Evolutionary conservation across 1,140 invertebrate genomes (phyloP).

Genomic region (Neodiprion virginianus): DNA sequence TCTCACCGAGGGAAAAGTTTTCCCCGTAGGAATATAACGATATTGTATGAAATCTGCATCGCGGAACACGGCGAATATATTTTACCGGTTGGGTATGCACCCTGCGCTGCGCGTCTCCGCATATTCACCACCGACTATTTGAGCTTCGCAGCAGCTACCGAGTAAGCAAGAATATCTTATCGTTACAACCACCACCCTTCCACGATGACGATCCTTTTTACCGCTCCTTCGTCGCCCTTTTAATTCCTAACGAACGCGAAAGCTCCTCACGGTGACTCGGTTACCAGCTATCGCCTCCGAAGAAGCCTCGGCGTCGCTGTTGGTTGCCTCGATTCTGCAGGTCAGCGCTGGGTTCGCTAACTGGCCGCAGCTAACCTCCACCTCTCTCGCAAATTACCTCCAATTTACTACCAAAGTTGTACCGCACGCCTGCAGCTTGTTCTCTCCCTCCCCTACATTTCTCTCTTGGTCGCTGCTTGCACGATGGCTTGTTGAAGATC

Average conservation of each 20-base stretch:
- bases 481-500: neutral
- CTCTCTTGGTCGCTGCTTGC: neutral
- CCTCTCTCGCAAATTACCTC: conserved; percentile 47
- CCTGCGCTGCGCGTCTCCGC: neutral
- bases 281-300: neutral
- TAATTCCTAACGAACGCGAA: neutral
- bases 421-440: conserved; percentile 21
- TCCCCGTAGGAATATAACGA: neutral
- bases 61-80: neutral
- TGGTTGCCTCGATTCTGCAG: neutral
- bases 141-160: neutral
- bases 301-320: neutral
- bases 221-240: neutral
- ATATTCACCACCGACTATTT: neutral
- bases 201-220: no score
- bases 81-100: neutral
- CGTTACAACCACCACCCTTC: no score
- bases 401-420: conserved; percentile 47
- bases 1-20: neutral
- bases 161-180: neutral
- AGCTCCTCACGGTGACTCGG: neutral
- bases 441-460: neutral
- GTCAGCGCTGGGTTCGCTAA: conserved; percentile 37
- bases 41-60: conserved; percentile 5
- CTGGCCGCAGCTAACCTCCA: conserved; percentile 34